phyloP scores from a whole-genome alignment of 2,797 vertebrate species.

The Morus bassanus region DNA sequence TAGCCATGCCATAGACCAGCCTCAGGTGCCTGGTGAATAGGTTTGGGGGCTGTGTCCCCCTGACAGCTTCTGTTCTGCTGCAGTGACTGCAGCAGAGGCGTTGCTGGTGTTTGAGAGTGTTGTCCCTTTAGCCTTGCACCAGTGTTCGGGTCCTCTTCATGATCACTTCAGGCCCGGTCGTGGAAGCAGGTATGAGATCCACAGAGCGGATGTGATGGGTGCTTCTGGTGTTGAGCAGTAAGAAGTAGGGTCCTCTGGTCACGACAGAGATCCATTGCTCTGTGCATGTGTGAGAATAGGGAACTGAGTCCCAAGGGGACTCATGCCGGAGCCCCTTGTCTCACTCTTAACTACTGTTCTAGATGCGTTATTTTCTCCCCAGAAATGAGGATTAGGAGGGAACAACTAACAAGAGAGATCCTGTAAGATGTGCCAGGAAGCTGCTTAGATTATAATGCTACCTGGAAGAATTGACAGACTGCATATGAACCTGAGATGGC shows the following conservation, averaged over 20 bases:
- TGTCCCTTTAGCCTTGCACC: not conserved
- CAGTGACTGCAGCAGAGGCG: accelerated
- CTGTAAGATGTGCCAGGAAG: not conserved
- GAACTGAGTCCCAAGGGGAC: not conserved
- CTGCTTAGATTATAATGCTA: not conserved
- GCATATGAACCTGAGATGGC: not conserved
- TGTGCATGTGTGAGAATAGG: not conserved
- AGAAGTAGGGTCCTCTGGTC: not conserved
- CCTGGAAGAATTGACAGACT: not conserved
- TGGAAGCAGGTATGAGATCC: not conserved
- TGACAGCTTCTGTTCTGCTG: not conserved
- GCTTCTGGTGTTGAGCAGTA: not conserved
- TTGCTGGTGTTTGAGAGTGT: not conserved
- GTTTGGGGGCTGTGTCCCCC: not conserved
- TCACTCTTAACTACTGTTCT: not conserved
- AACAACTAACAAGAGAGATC: not conserved
- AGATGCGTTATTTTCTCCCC: not conserved
- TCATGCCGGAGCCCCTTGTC: not conserved
- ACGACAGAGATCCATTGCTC: not conserved
- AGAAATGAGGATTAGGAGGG: not conserved
- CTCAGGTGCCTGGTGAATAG: not conserved
- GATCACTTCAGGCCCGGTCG: accelerated
- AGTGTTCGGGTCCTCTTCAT: not conserved
- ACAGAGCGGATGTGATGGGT: not conserved
- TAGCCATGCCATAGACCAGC: not conserved